A percentile compares a stretch with the other conserved stretches of the same genome.
Conservation (phyloP, 2,888 invertebrate species). For the Clitarchus hookeri region DNA sequence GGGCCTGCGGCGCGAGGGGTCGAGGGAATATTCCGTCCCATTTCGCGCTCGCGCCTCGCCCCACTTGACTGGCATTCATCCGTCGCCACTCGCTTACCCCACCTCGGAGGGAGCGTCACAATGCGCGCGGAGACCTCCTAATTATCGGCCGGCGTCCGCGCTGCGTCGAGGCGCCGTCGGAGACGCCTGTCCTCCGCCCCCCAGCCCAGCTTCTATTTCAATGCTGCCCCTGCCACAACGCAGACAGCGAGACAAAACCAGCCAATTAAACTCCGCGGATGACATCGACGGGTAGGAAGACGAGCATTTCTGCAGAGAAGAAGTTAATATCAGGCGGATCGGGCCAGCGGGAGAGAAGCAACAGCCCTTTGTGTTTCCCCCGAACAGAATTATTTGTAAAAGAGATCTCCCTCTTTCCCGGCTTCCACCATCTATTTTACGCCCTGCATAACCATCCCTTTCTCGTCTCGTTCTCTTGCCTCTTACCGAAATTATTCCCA, state of each 20-base stretch:
- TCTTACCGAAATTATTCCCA: constrained; percentile 14
- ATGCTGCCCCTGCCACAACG: background rate
- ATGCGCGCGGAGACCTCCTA: background rate
- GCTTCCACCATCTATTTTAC: background rate
- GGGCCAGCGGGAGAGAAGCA: constrained; percentile 10
- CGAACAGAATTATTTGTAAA: background rate
- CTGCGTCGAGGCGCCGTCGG: background rate
- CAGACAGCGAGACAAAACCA: background rate
- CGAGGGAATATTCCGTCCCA: background rate
- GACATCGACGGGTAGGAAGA: background rate
- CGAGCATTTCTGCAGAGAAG: background rate
- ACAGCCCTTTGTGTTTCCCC: background rate
- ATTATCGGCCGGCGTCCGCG: background rate
- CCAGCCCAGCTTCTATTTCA: background rate
- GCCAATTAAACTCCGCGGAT: constrained; percentile 14
- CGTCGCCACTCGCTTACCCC: background rate
- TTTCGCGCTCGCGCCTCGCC: constrained; percentile 3
- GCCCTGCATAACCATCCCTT: background rate
- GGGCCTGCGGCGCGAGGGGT: background rate
- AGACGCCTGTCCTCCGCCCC: background rate
- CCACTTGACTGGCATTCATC: constrained; percentile 6
- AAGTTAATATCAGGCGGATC: constrained; percentile 14
- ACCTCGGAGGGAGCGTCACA: background rate
- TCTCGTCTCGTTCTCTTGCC: background rate
- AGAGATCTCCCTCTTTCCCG: background rate